Evolutionary conservation across 2,113 vertebrate species (phyloP), one percentile per base, ranked within the genome.

Genomic region (Sakesphorus luctuosus): DNA sequence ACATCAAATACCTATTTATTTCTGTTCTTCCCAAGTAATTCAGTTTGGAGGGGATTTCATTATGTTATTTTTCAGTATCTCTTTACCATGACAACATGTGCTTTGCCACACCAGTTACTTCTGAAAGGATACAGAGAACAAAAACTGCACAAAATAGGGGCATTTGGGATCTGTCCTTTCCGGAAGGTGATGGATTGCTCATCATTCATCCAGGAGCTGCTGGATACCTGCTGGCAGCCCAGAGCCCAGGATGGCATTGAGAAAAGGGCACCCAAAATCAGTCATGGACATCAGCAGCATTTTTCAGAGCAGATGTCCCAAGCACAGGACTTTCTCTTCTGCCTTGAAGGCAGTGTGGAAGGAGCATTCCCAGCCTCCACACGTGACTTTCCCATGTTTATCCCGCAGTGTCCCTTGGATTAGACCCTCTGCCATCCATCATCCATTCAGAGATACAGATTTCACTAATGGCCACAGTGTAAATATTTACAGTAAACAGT

Each of bases 401-500:
- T 93, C 84, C 95, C 94, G 7, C 10, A 31, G 46, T 78, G 89
- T 97, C 84, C 95, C 88, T 87, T 0, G 40, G 95, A 94, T 97
- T 89, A 89, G 94, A 90, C 87, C 49, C 72, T 25, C 84, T 86
- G 53, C 90, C 90, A 95, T 96, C 81, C 96, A 26, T 97, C 97
- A 96, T 56, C 74, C 23, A 2, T 87, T 65, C 79, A 74, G 94
- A 88, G 76, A 73, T 68, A 89, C 65, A 94, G 83, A 93, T 84
- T 96, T 94, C 71, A 49, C 78, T 96, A 93, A 92, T 96, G 58
- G 82, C 58, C 84, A 46, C 75, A 95, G 72, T 68, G 93, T 94
- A 97, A 97, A 97, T 97, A 97, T 97, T 98, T 95, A 86, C 93
- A 96, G 55, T 69, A 97, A 93, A 95, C 92, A 91, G 79, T 86